Evolutionary conservation across 1,140 invertebrate genomes (phyloP), one percentile per base, ranked within the genome.

Genomic region (Listronotus bonariensis): DNA sequence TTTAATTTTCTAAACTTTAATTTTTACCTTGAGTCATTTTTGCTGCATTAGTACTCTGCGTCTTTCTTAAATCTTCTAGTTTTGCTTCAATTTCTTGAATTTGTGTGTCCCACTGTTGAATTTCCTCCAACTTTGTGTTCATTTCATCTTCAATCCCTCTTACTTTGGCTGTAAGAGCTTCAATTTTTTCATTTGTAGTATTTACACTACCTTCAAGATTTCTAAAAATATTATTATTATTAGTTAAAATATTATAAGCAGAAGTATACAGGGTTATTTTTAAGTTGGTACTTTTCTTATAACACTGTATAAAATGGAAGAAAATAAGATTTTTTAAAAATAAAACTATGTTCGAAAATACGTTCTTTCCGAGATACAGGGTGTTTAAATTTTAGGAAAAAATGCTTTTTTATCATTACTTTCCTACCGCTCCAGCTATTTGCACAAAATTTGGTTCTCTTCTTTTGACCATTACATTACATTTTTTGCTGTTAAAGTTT

Each of bases 41-140:
- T 26, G 49, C 43, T 15, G 52, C 15, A 5, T 60, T 38, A 20
- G 60, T 53, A 38, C 54, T 56, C n/a, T 70, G 61, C 8, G 43
- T 20, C 38, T 68, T 63, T 59, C 67, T 69, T 61, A 72, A 58
- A 65, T 82, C 77, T 71, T 80, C 78, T 58, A 85, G 78, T 18
- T 83, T 82, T 8, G 78, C 74, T 45, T 82, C 65, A 64, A 79
- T 81, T 40, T 78, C 69, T 53, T 80, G 75, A 48, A 81, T 81
- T n/a, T 78, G 73, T 14, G 74, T 64, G 41, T 84, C 79, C 6
- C 75, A 75, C 41, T 86, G 81, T 63, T 79, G 79, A 34, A 86
- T 74, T 26, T 75, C 74, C 17, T 75, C 79, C 43, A 86, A 57
- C 46, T 48, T 68, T 6, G 56, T 55, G 40, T 68, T 64, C 61